A percentile compares a stretch with the other conserved stretches of the same genome.
phyloP scores from a whole-genome alignment of 2,888 invertebrate species.

The Colletes collaris region DNA sequence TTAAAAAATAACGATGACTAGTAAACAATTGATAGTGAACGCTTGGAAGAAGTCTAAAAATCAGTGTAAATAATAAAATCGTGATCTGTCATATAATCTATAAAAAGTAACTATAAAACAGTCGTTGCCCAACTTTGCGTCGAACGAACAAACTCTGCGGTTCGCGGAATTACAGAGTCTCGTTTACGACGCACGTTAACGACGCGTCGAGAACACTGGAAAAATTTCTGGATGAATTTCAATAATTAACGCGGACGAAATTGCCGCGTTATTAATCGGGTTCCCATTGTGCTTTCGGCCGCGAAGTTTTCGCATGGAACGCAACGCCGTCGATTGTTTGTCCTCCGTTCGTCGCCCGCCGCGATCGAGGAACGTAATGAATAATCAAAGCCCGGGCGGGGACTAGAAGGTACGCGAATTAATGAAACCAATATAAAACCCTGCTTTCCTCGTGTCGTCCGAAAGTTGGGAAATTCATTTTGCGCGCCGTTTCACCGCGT shows the following conservation, averaged over 20 bases:
- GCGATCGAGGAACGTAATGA: conserved; percentile 24
- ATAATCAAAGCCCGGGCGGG: conserved; percentile 33
- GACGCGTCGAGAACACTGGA: background rate
- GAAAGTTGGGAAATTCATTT: conserved; percentile 46
- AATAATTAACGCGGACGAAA: conserved; percentile 18
- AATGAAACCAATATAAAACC: conserved; percentile 39
- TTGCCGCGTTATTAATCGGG: conserved; percentile 20
- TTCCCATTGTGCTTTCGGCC: background rate
- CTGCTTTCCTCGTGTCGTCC: background rate
- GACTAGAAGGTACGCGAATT: conserved; percentile 9
- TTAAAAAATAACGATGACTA: no score
- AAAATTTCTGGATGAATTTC: conserved; percentile 10
- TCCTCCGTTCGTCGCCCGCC: background rate
- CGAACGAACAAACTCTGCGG: no score
- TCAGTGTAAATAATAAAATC: no score
- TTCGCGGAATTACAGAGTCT: background rate
- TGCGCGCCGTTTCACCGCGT: conserved; percentile 26
- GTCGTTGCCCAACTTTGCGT: no score
- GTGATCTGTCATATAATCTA: no score
- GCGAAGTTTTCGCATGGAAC: background rate
- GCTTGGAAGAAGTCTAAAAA: no score
- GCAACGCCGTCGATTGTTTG: conserved; percentile 32
- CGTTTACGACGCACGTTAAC: background rate
- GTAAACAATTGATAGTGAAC: no score
- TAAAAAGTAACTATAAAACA: no score